These are phyloP conservation scores for Setophaga petechia DNA, from an alignment of 2,113 vertebrate species.

Conservation along the genomic window DNA sequence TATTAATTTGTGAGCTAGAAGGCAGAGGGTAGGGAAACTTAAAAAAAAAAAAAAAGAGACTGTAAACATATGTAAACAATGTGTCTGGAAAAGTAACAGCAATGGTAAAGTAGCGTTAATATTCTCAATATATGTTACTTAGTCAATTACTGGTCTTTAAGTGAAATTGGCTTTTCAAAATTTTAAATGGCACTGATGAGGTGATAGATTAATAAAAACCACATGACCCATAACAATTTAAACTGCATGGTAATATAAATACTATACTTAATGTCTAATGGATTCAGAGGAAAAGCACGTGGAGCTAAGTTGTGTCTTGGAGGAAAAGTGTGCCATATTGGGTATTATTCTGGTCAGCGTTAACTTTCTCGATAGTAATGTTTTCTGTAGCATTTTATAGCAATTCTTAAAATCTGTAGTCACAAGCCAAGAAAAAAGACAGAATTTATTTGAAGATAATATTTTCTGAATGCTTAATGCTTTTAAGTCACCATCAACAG, in stretches of 20 bases:
- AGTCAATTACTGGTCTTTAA: neutral
- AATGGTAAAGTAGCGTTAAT: neutral
- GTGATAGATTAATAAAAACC: neutral
- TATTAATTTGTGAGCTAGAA: conserved; percentile 49
- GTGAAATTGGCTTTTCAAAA: neutral
- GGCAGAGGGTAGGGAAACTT: conserved; percentile 51
- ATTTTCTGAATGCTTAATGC: neutral
- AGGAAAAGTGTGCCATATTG: neutral
- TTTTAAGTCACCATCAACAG: neutral
- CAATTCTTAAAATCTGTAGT: neutral
- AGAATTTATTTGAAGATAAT: neutral
- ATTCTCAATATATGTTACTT: neutral
- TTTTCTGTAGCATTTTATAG: neutral
- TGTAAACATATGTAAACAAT: neutral
- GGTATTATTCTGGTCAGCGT: neutral
- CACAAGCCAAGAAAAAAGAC: neutral
- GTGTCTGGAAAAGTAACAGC: neutral
- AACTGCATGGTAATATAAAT: neutral
- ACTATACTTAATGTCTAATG: neutral
- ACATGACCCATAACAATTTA: neutral
- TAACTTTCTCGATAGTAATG: neutral
- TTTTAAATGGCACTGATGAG: neutral
- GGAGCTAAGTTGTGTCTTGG: neutral
- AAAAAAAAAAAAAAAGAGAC: neutral
- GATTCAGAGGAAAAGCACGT: neutral